These are phyloP conservation scores for Hemiprocne comata DNA, from an alignment of 2,113 vertebrate species.

Conservation along the genomic window DNA sequence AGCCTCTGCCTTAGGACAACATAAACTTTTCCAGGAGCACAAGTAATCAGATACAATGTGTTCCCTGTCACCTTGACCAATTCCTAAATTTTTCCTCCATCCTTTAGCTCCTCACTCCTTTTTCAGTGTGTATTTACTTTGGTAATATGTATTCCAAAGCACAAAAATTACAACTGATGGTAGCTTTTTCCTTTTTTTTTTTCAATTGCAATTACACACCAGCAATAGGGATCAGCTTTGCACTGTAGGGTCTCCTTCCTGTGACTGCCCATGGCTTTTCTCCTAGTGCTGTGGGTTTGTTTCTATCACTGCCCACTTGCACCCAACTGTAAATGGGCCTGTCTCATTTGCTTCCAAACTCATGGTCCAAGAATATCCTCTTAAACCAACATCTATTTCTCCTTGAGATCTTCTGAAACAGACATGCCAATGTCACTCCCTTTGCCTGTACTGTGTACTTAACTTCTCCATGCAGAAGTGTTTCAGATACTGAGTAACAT, in stretches of 20 bases:
- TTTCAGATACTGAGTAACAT: neutral
- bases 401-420: neutral
- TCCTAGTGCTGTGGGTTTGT: neutral
- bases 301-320: neutral
- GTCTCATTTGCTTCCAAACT: neutral
- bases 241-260: neutral
- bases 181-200: neutral
- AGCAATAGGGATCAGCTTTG: neutral
- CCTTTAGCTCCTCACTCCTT: neutral
- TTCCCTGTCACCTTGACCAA: neutral
- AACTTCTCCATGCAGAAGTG: neutral
- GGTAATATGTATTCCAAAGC: neutral
- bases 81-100: neutral
- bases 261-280: neutral
- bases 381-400: neutral
- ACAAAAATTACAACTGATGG: neutral
- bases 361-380: neutral
- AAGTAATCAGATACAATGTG: neutral
- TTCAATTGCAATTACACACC: neutral
- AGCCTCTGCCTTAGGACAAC: neutral
- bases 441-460: neutral
- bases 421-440: neutral
- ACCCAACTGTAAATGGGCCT: neutral
- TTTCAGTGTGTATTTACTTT: neutral
- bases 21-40: neutral